Base-by-base conservation (phyloP, 1,140 invertebrate genomes). In the Rhynchophorus ferrugineus region DNA sequence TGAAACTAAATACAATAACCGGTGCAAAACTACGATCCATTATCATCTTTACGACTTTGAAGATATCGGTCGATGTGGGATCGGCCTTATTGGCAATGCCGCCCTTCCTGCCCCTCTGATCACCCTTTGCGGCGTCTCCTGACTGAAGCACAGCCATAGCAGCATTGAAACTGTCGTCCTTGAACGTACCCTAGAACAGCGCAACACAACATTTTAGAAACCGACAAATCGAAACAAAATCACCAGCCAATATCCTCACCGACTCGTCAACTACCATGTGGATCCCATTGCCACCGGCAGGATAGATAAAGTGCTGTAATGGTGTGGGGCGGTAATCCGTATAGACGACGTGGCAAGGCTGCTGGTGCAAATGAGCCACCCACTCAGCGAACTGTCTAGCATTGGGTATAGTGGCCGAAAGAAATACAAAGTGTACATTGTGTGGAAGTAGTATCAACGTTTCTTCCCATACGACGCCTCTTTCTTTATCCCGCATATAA, bases 381-480 rank as follows among this genome's bases (percentile, higher is more conserved):
- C 97, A 99, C 74, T 99, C 94, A 7, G 89, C 95, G 75, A 99
- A 99, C 66, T 94, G 95, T 14, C 90, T 76, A 3, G 96, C 96
- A 74, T 99, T 99, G 3, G 97, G 97, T 65, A 99, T 99, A 0
- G 97, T 99, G 17, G 97, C 97, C 19, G 96, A 99, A 0, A 99
- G 77, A 71, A 99, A 99, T 3, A 99, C 97, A 72, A 95, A 98
- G 67, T 95, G 93, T 0, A 99, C 95, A 71, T 96, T 97, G 67
- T 98, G 92, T 1, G 95, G 95, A 18, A 99, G 71, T 13, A 99
- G 74, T 66, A 99, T 99, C 13, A 99, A 80, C 0, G 96, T 98
- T 77, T 99, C 97, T 78, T 98, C 95, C 97, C 97, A 99, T 2
- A 97, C 96, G 16, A 99, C 95, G 38, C 97, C 97, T 72, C 97